Conservation (phyloP, 2,113 vertebrate species). For the Tragelaphus scriptus region DNA sequence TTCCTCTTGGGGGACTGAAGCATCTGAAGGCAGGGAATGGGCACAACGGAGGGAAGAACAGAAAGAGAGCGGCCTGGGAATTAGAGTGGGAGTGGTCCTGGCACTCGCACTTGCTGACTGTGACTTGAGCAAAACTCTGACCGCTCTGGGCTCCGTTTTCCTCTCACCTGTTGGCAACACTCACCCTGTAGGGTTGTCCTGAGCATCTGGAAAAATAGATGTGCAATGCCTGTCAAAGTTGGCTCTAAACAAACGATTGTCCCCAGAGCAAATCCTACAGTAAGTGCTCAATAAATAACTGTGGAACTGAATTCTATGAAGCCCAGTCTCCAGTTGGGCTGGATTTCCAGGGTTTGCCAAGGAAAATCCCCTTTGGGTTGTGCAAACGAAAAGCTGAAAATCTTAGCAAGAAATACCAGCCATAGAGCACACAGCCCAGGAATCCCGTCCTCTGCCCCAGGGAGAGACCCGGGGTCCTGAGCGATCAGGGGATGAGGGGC, state of each 20-base stretch:
- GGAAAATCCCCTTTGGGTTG: neutral
- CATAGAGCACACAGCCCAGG: neutral
- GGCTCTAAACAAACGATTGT: neutral
- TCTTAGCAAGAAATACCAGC: too few relatives aligned
- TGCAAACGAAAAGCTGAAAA: neutral
- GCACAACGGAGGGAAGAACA: neutral
- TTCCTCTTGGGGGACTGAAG: neutral
- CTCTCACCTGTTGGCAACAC: neutral
- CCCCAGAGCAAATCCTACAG: neutral
- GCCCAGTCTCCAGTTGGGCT: neutral
- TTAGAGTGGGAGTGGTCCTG: neutral
- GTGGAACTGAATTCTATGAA: neutral
- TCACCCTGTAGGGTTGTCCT: neutral
- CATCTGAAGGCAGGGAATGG: neutral
- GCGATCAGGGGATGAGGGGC: neutral
- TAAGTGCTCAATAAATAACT: neutral
- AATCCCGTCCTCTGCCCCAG: neutral
- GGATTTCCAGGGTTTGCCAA: neutral
- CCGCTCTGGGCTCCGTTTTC: neutral
- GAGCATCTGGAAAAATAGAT: neutral
- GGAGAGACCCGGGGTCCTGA: neutral
- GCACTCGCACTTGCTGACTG: rapidly evolving
- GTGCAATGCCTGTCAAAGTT: neutral
- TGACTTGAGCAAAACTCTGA: neutral
- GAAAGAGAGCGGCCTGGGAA: neutral